Evolutionary conservation across 2,888 invertebrate species (phyloP).

Genomic region (Hetaerina titia): DNA sequence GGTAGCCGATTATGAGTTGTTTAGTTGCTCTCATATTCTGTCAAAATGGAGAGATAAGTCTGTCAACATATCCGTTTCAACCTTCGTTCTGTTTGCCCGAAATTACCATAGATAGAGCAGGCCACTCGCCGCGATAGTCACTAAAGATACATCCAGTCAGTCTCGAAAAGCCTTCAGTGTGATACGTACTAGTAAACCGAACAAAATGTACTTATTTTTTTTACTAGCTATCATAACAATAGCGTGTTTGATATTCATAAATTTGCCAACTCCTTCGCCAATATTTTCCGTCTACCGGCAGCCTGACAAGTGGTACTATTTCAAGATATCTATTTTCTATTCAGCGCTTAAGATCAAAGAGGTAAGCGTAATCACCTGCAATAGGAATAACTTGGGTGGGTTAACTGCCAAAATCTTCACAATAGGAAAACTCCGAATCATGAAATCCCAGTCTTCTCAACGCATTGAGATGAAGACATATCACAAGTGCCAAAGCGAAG

Average conservation of each 20-base stretch:
- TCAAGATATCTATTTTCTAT: conserved; percentile 79
- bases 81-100: neutral
- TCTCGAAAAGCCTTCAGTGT: neutral
- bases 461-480: no score
- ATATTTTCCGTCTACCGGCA: conserved; percentile 80
- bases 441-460: no score
- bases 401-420: no score
- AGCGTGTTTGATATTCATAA: neutral
- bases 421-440: no score
- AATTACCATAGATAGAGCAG: neutral
- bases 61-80: neutral
- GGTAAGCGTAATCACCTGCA: conserved; percentile 75
- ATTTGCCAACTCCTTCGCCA: conserved; percentile 73
- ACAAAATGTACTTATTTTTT: conserved; percentile 42
- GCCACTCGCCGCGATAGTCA: neutral
- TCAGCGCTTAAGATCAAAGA: conserved; percentile 77
- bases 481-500: no score
- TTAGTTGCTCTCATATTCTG: neutral
- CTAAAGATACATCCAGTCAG: neutral
- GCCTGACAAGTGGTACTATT: conserved; percentile 78
- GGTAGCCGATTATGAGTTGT: neutral
- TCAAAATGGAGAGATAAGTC: neutral
- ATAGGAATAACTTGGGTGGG: no score
- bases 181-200: neutral
- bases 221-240: neutral